Base-by-base conservation (phyloP, 2,113 vertebrate genomes). In the Stigmatopora argus region DNA sequence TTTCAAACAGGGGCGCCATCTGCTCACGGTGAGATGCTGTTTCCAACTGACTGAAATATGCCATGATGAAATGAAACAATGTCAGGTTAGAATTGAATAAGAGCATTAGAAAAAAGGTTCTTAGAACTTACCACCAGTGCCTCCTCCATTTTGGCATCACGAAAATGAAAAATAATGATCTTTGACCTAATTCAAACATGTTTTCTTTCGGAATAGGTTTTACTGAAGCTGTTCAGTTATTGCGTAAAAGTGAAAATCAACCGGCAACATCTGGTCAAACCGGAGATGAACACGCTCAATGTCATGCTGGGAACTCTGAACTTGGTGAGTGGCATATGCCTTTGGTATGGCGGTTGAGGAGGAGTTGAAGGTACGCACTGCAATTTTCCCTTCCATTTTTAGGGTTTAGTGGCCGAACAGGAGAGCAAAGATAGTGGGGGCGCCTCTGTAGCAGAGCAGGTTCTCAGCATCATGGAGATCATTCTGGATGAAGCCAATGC, bases 381-480 rank as follows among this genome's bases (percentile, higher is more conserved):
- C 12, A 1, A 38, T 31, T 18, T 49, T 2, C 55, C 26, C 3
- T 35, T 58, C 41, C 46, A 31, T 19, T 8, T 26, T 55, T 60
- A 98, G 96, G 97, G 96, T 1, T 85, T 98, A 81, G 92, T 99
- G 75, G 96, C 97, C 5, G 97, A 99, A 74, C 97, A 99, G 79
- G 97, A 99, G 73, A 98, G 95, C 73, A 99, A 98, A 71, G 96
- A 98, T 85, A 98, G 96, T 0, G 97, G 97, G 0, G 97, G 97
- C 31, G 95, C 97, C 0, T 94, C 96, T 0, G 96, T 99, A 82
- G 97, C 97, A 0, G 97, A 99, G 67, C 97, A 99, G 82, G 97
- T 99, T 72, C 93, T 99, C 12, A 98, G 96, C 81, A 99, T 99
- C 74, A 99, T 99, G 96, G 97, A 99, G 87, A 99, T 97, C 79